Evolutionary conservation across 92 coral and sea anemone genomes (phyloP), one percentile per base, ranked within the genome.

Genomic region (Umimayanthus kanabou): DNA sequence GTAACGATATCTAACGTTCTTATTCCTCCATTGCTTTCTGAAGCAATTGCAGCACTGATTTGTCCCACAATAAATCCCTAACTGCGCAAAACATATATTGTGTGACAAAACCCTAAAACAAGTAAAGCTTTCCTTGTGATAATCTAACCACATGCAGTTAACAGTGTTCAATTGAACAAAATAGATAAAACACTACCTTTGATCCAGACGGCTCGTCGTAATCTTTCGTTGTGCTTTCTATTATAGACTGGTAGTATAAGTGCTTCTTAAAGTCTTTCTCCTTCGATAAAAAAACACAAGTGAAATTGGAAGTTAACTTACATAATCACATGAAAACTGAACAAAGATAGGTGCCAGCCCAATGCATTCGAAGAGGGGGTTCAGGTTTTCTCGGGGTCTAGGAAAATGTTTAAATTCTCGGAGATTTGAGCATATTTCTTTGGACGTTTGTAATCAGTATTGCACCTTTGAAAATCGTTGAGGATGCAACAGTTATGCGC

Each of bases 231-330:
- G 92, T 89, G 77, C 92, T 94, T 80, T 92, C 97, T 69, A 95
- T 72, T 93, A 96, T 84, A 79, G 92, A 90, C 86, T 93, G 85
- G 77, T 95, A 96, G 85, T 93, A 93, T 74, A 92, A 84, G 75
- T 96, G 99, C 79, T 84, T 95, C 87, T 92, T 87, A 85, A 43
- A 96, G 72, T 95, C 98, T 79, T 89, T 93, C 43, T 96, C 99
- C 99, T 96, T 66, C 29, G 90, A 26, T 77, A 20, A 61, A 69
- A 50, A 61, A 3, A 71, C 23, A 2, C 37, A 33, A 10, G 30
- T 64, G 22, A 37, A 65, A 33, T 39, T 55, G 6, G 23, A 45
- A 20, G 15, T 16, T 22, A 42, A 43, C 8, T 5, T 61, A 61
- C 69, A 18, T 25, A 61, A 9, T 6, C 25, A 53, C 58, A 53